phyloP scores from a whole-genome alignment of 2,797 vertebrate species.

The Furcifer pardalis region DNA sequence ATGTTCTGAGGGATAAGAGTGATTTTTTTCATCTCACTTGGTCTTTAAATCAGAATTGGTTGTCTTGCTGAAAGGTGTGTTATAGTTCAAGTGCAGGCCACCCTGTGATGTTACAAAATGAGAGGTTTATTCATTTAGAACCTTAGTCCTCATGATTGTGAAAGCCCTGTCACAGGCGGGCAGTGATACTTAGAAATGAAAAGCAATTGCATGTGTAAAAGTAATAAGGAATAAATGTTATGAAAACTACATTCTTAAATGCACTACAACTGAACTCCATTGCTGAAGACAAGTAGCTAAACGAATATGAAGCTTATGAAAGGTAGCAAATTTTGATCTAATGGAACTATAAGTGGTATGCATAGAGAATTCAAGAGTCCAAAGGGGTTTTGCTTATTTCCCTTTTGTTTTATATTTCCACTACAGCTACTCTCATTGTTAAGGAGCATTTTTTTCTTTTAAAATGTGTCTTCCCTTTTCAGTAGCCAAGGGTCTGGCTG shows the following conservation, averaged over 20 bases:
- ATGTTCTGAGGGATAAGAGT: constrained; percentile 9
- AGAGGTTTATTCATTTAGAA: not conserved
- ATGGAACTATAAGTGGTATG: not conserved
- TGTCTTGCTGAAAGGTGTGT: constrained; percentile 23
- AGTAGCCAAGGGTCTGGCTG: not conserved
- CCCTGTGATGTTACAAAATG: not conserved
- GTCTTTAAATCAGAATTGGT: constrained; percentile 27
- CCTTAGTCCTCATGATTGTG: not conserved
- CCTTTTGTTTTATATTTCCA: not conserved
- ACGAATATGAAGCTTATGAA: not conserved
- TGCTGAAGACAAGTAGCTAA: not conserved
- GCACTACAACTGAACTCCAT: not conserved
- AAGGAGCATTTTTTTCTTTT: not conserved
- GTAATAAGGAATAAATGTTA: not conserved
- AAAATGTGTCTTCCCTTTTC: not conserved
- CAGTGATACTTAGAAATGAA: not conserved
- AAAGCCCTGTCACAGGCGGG: not conserved
- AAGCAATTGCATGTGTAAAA: not conserved
- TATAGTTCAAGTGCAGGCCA: constrained; percentile 13
- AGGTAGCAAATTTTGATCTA: not conserved
- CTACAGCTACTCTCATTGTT: not conserved
- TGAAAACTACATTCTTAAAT: not conserved
- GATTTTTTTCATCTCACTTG: constrained; percentile 16
- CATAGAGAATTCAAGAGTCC: not conserved
- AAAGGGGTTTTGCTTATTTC: not conserved